Evolutionary conservation across 2,888 invertebrate genomes (phyloP), one percentile per base, ranked within the genome.

Genomic region (Baronia brevicornis): DNA sequence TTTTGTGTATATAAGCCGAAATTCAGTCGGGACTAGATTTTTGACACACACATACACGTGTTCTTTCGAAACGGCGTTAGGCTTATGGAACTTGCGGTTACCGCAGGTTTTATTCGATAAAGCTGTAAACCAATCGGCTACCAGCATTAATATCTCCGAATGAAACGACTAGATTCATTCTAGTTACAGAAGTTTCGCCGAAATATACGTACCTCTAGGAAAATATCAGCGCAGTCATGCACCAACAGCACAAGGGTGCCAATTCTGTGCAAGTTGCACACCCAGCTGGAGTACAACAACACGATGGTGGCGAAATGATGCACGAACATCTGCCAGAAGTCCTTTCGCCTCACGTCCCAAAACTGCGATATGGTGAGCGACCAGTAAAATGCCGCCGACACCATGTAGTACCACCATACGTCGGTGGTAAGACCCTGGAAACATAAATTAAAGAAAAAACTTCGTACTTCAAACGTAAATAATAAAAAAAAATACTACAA

Each of bases 311-410:
- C 95, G 60, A 97, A 89, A 69, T 99, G 98, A 82, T 99, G 98
- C 32, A 97, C 86, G 74, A 98, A 97, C 96, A 99, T 98, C 86
- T 98, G 96, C 93, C 95, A 95, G 77, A 98, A 98, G 79, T 96
- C 96, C 75, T 95, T 95, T 44, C 97, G 89, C 44, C 92, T 92
- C 31, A 95, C 93, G 73, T 98, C 98, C 71, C 94, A 91, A 80
- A 97, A 97, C 77, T 97, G 97, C 8, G 96, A 94, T 41, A 95
- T 89, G 43, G 93, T 92, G 36, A 98, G 85, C 8, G 98, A 93
- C 94, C 96, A 97, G 72, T 98, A 99, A 82, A 98, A 98, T 14
- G 95, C 90, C 67, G 95, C 88, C 24, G 96, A 96, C 44, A 96
- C 87, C 91, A 98, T 96, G 84, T 98, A 99, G 77, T 98, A 96